Conservation (phyloP, 2,113 vertebrate species). For the Erinaceus europaeus region DNA sequence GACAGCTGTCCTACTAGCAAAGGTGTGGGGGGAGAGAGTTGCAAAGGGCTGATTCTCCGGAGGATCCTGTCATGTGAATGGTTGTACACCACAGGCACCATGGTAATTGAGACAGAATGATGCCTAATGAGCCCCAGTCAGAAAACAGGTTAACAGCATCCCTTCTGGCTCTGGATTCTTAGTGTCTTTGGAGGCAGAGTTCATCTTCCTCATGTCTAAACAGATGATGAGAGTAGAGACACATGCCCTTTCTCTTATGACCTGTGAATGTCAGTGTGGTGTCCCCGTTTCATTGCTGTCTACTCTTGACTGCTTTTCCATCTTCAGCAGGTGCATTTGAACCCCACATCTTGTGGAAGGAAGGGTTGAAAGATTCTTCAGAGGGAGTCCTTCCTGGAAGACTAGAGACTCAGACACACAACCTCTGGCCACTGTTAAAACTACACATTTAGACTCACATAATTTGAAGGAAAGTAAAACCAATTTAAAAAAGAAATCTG, state of each 20-base stretch:
- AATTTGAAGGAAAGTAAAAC: neutral
- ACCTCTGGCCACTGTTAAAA: neutral
- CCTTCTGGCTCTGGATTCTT: neutral
- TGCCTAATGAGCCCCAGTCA: neutral
- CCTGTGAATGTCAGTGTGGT: neutral
- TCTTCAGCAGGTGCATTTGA: slow-evolving; percentile 13
- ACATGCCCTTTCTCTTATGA: neutral
- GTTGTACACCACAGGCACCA: neutral
- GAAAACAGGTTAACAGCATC: neutral
- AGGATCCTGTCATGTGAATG: neutral
- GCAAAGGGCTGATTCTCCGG: neutral
- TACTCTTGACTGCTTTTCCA: neutral
- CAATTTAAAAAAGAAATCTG: neutral
- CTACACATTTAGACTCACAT: neutral
- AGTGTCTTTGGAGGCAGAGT: neutral
- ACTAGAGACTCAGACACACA: neutral
- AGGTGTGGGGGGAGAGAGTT: no score
- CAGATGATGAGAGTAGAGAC: neutral
- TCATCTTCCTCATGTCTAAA: neutral
- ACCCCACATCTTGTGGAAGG: neutral
- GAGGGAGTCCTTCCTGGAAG: neutral
- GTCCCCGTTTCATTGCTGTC: neutral
- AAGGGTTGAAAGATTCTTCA: slow-evolving; percentile 1
- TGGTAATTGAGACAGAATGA: neutral
- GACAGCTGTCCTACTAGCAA: neutral